Percentiles rank a stretch among this genome's conserved stretches.
These are phyloP conservation scores for Salvelinus namaycush DNA, from an alignment of 2,113 vertebrate genomes.

Conservation along the genomic window DNA sequence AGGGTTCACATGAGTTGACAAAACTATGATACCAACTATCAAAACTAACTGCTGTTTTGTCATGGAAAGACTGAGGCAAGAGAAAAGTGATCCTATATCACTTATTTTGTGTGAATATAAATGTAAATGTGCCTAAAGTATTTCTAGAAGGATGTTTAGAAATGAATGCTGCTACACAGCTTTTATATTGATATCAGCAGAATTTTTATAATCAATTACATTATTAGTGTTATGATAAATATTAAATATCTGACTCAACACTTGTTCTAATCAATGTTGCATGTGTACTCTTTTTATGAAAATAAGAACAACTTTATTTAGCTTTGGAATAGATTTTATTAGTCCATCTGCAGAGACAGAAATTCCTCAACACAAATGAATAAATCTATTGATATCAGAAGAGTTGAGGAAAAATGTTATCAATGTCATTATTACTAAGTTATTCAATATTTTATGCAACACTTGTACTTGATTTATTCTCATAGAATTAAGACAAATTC, in stretches of 20 bases:
- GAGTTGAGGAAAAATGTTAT: too few relatives aligned
- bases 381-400: too few relatives aligned
- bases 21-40: neutral
- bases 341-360: neutral
- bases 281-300: neutral
- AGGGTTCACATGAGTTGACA: neutral
- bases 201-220: constrained; percentile 45
- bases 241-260: constrained; percentile 40
- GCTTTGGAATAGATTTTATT: neutral
- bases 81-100: too few relatives aligned
- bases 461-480: too few relatives aligned
- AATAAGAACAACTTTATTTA: neutral
- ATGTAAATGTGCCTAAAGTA: constrained; percentile 49
- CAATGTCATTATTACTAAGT: too few relatives aligned
- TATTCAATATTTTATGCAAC: too few relatives aligned
- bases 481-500: too few relatives aligned
- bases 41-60: neutral
- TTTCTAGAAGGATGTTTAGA: constrained; percentile 27
- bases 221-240: constrained; percentile 48
- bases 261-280: neutral
- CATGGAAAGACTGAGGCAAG: neutral
- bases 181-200: constrained; percentile 52
- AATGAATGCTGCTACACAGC: constrained; percentile 6
- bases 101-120: constrained; percentile 26
- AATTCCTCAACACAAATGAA: too few relatives aligned